Evolutionary conservation across 1,140 invertebrate genomes (phyloP), one percentile per base, ranked within the genome.

Genomic region (Drosophila murphyi): DNA sequence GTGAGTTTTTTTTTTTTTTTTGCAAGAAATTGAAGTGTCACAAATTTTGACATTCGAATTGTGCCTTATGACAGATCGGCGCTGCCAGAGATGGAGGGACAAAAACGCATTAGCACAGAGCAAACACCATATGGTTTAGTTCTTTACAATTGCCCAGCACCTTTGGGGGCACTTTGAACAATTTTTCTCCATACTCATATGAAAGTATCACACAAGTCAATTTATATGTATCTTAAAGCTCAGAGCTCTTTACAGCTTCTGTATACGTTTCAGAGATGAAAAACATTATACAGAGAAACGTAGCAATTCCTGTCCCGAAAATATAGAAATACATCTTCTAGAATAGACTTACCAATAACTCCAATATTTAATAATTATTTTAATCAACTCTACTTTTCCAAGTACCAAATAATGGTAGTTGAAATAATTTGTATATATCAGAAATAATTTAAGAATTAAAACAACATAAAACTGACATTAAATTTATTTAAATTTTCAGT

Each of bases 1-100:
- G 20, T 20, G 20, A 1, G 7, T 20, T 10, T 28, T 50, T 34
- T 2, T 35, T 48, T 41, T 41, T 20, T 57, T 76, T 76, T 67
- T 65, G 72, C 56, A 74, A 87, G 83, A 88, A 87, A 89, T 90
- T 85, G 86, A 89, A 89, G 80, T 89, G 85, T 89, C 85, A 89
- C 69, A 89, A 89, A 54, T 89, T 90, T 76, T 89, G 85, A 89
- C 86, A 82, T 75, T 80, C 74, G 54, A 79, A 89, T 88, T 88
- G 85, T 88, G 67, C 63, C 59, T 41, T 51, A 88, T 89, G 85
- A 88, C 85, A 88, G 85, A 88, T 88, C 80, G 80, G 59, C 74
- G 52, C 77, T 61, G 74, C 60, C 68, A 56, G 35, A 50, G 41
- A 43, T 37, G 7, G 28, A 54, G 4, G 65, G n/a, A 69, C 59